A percentile compares a stretch with the other conserved stretches of the same genome.
Evolutionary conservation across 2,797 vertebrate genomes (phyloP).

Genomic region (Galago senegalensis): DNA sequence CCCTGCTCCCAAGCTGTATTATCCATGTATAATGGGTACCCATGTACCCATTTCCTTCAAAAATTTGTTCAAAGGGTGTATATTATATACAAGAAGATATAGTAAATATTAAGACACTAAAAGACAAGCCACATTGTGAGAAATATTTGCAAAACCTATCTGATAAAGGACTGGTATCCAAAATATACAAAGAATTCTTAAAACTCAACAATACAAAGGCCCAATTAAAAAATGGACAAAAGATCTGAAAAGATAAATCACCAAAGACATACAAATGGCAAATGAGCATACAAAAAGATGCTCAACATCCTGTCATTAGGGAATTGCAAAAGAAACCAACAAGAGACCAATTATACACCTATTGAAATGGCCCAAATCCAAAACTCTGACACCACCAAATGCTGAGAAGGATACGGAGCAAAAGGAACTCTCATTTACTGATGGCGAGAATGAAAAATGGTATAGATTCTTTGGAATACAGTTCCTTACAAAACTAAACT

Average conservation of each 20-base stretch:
- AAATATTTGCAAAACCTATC: conserved; percentile 6
- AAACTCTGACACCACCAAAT: not conserved
- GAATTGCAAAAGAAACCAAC: conserved; percentile 2
- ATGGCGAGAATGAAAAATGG: not conserved
- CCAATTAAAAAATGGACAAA: conserved; percentile 27
- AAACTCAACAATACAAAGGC: conserved; percentile 32
- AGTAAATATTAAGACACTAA: conserved; percentile 31
- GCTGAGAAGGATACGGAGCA: not conserved
- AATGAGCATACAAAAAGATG: conserved; percentile 14
- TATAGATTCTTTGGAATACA: not conserved
- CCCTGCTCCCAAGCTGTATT: no score
- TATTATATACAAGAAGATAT: no score
- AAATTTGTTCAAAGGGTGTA: no score
- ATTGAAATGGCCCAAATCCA: not conserved
- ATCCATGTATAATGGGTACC: no score
- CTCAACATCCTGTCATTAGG: not conserved
- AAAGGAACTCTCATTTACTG: not conserved
- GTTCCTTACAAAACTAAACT: conserved; percentile 33
- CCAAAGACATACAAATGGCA: not conserved
- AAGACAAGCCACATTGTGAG: not conserved
- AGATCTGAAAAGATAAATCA: conserved; percentile 37
- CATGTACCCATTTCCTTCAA: no score
- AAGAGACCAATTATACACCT: not conserved
- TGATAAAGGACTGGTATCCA: conserved; percentile 3
- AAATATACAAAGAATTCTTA: conserved; percentile 45